Base-by-base conservation (phyloP, 37 sponge, comb jelly and placozoan genomes). In the Petrosia ficiformis region DNA sequence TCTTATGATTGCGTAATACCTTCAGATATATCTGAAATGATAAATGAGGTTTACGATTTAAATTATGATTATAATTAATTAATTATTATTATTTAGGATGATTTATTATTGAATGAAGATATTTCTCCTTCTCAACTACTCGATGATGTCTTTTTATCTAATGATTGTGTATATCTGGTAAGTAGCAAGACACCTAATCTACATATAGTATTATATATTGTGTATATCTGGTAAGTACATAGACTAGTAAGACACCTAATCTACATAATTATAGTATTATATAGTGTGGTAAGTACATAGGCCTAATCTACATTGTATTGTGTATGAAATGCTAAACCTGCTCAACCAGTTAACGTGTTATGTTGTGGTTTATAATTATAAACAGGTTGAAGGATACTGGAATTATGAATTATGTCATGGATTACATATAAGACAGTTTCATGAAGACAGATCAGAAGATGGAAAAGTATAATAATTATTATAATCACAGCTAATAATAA, bases 311-410 rank as follows among this genome's bases (percentile, higher is more conserved):
- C n/a, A n/a, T n/a, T n/a, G n/a, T n/a, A n/a, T n/a, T n/a, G n/a
- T n/a, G n/a, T n/a, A n/a, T n/a, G n/a, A n/a, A n/a, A n/a, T n/a
- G n/a, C n/a, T n/a, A n/a, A n/a, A n/a, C n/a, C n/a, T n/a, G n/a
- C n/a, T n/a, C n/a, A n/a, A n/a, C n/a, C n/a, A n/a, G n/a, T n/a
- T n/a, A n/a, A n/a, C n/a, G n/a, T n/a, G n/a, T n/a, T n/a, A n/a
- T n/a, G n/a, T n/a, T n/a, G n/a, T n/a, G n/a, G n/a, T n/a, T n/a
- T n/a, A n/a, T n/a, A n/a, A n/a, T n/a, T n/a, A n/a, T n/a, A n/a
- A n/a, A 22, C 71, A 89, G 89, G 37, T 82, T 30, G 83, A 90
- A 61, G 84, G 80, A 11, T 92, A 86, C 65, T 92, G 92, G 92
- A 68, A 73, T 1, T 92, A 92, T 59, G 92, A 92, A 43, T 58